Conservation (phyloP, 1,140 invertebrate species). For the Aleiodes sp. region DNA sequence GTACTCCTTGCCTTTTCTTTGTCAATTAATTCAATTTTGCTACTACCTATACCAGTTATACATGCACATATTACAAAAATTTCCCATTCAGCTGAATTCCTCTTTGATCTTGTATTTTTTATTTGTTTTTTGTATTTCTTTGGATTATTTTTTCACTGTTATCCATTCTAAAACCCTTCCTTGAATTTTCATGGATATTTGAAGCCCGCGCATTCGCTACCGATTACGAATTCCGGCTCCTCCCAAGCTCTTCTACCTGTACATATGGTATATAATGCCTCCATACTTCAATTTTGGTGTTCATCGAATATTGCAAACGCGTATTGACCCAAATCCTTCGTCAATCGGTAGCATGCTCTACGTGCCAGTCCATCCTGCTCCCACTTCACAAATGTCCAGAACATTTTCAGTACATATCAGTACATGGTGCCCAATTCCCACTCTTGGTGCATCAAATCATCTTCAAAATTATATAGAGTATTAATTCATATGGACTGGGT, state of each 20-base stretch:
- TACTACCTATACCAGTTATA: too few species aligned
- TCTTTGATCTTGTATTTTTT: not conserved
- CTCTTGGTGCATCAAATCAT: not conserved
- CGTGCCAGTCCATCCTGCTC: slow-evolving; percentile 16
- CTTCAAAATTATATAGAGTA: not conserved
- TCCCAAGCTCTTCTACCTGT: not conserved
- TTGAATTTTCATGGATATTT: slow-evolving; percentile 45
- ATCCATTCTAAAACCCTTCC: slow-evolving; percentile 19
- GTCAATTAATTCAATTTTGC: too few species aligned
- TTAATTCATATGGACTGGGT: too few species aligned
- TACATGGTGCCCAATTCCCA: not conserved
- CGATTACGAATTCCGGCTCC: slow-evolving; percentile 41
- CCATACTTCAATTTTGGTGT: slow-evolving; percentile 21
- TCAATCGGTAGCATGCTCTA: slow-evolving; percentile 33
- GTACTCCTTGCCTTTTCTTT: too few species aligned
- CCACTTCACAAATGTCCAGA: not conserved
- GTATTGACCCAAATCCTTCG: slow-evolving; percentile 20
- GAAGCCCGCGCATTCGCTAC: slow-evolving; percentile 52
- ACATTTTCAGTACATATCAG: too few species aligned
- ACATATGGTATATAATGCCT: slow-evolving; percentile 3
- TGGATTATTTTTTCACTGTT: not conserved
- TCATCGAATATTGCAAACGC: slow-evolving; percentile 40
- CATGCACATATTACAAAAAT: too few species aligned
- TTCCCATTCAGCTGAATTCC: too few species aligned
- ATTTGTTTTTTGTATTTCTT: not conserved